Conservation (phyloP, 92 coral and sea anemone species). For the Porites divaricata region DNA sequence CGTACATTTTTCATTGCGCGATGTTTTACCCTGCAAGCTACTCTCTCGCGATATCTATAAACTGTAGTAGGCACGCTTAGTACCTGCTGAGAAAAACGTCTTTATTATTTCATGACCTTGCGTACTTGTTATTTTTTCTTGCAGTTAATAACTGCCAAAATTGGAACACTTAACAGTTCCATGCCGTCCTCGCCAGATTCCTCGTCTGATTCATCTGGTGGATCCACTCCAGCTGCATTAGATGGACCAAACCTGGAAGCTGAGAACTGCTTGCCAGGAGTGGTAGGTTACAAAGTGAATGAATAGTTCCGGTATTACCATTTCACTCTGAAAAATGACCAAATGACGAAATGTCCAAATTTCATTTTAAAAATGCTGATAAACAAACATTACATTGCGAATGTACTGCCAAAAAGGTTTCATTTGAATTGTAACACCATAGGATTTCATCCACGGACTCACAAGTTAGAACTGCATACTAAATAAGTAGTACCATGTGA, state of each 20-base stretch:
- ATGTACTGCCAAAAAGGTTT: too few relatives aligned
- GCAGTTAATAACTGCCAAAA: conserved; percentile 96
- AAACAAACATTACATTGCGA: too few relatives aligned
- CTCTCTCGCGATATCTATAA: too few relatives aligned
- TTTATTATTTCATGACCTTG: not conserved
- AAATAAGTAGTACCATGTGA: too few relatives aligned
- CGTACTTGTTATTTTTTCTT: not conserved
- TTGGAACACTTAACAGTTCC: conserved; percentile 89
- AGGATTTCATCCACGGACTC: too few relatives aligned
- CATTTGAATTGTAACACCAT: too few relatives aligned
- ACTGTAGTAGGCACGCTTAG: too few relatives aligned
- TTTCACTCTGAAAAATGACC: not conserved
- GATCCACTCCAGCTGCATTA: conserved; percentile 90
- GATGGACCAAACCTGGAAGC: conserved; percentile 99
- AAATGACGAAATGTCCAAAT: not conserved
- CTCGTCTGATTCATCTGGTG: conserved; percentile 95
- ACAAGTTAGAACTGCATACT: too few relatives aligned
- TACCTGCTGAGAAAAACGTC: too few relatives aligned
- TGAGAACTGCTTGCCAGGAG: conserved; percentile 97
- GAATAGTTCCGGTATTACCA: not conserved
- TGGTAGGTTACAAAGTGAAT: conserved; percentile 67
- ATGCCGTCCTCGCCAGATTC: conserved; percentile 99
- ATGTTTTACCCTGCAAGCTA: too few relatives aligned
- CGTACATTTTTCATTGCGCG: too few relatives aligned
- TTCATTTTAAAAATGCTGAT: too few relatives aligned